Conservation (phyloP, 64 coral and sea anemone species). For the Astreopora myriophthalma region DNA sequence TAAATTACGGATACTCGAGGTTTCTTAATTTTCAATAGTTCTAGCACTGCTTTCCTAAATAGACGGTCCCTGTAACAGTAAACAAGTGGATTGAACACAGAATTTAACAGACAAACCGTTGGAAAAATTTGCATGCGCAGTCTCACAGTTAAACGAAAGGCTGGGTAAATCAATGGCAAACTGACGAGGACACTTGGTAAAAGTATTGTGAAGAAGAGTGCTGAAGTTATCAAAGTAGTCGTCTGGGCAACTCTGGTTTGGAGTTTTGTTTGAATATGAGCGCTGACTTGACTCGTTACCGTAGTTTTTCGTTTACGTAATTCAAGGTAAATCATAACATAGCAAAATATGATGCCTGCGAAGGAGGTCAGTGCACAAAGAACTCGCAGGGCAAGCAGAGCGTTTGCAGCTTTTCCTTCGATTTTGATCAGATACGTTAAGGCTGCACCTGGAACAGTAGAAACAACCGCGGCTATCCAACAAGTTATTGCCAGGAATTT, state of each 20-base stretch:
- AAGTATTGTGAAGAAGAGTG: not conserved
- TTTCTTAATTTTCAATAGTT: not conserved
- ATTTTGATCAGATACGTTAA: not conserved
- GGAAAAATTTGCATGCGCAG: not conserved
- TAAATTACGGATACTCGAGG: not conserved
- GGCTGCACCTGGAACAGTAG: not conserved
- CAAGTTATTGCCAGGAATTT: not conserved
- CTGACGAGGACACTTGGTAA: not conserved
- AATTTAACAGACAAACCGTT: not conserved
- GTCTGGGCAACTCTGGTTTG: not conserved
- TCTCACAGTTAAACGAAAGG: not conserved
- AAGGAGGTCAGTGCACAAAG: not conserved
- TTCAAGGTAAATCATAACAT: not conserved
- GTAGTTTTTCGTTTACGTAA: not conserved
- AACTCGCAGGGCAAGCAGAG: no score
- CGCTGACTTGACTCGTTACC: no score
- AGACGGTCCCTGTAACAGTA: slow-evolving; percentile 2
- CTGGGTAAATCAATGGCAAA: not conserved
- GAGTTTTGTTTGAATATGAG: not conserved
- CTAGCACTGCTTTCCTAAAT: not conserved
- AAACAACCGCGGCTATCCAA: not conserved
- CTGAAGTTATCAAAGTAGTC: not conserved
- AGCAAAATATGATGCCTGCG: not conserved
- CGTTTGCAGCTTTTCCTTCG: not conserved
- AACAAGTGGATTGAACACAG: not conserved